Evolutionary conservation across 2,888 invertebrate species (phyloP), one percentile per base, ranked within the genome.

Genomic region (Copidosoma aretas): DNA sequence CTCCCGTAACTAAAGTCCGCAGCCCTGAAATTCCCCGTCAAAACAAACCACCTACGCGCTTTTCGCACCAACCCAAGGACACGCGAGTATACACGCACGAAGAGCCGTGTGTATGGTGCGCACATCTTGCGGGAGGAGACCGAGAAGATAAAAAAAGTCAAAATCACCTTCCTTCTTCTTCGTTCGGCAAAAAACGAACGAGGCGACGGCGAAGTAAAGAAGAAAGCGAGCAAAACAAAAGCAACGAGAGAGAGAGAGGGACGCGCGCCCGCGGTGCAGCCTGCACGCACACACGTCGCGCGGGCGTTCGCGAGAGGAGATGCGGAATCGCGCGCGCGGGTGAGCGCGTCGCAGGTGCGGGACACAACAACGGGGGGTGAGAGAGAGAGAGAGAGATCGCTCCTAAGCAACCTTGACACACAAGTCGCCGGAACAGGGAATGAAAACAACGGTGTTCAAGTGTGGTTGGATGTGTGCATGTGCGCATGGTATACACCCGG

Each of bases 341-440:
- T 32, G 54, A 2, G 22, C 46, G 46, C 1, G 17, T 17, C n/a
- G n/a, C 14, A 4, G 62, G 32, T 19, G 43, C 17, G 43, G 12
- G 43, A 46, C 10, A 21, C 51, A 49, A 24, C 24, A 49, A 32
- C 5, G 22, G 58, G 46, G n/a, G n/a, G n/a, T n/a, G n/a, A n/a
- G n/a, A n/a, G n/a, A 8, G 17, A 21, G 22, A 46, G 46, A 46
- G 51, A 60, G 49, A 21, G 54, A 46, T 41, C 14, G 56, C 32
- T n/a, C 63, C 62, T 75, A 74, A 73, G 73, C 70, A 74, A 75
- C 74, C 75, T 74, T 73, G 73, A 73, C 76, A 74, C 70, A 72
- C 74, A 72, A 71, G 69, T 72, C 68, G 71, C 71, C 56, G 61
- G 71, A 65, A 70, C 71, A 67, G 73, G 66, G 74, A 75, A 75